Conservation (phyloP, 2,888 invertebrate genomes). For the Tinea trinotella region DNA sequence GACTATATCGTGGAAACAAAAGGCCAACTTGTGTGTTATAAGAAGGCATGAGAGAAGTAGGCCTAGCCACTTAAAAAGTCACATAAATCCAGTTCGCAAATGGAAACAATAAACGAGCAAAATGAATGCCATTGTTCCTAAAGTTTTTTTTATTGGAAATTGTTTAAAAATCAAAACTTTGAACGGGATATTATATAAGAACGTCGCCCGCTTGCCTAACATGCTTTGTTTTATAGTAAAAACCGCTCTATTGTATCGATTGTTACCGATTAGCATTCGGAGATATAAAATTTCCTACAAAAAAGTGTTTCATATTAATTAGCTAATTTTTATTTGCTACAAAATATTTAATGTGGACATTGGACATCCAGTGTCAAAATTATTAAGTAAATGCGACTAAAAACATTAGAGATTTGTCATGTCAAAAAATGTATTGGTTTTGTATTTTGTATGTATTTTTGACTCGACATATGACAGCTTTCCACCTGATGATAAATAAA, state of each 20-base stretch:
- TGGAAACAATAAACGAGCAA: constrained; percentile 36
- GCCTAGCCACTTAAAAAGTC: constrained; percentile 51
- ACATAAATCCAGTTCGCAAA: constrained; percentile 58
- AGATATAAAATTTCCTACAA: background rate
- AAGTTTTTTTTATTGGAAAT: constrained; percentile 7
- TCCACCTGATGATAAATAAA: no score
- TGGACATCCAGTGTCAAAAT: no score
- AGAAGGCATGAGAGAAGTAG: constrained; percentile 33
- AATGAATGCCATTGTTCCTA: constrained; percentile 16
- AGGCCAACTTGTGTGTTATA: constrained; percentile 7
- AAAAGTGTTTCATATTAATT: no score
- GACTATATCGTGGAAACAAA: constrained; percentile 9
- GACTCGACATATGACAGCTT: no score
- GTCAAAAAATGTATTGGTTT: no score
- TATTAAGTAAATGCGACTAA: no score
- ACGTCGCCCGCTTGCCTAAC: no score
- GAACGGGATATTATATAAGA: background rate
- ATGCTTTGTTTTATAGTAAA: background rate
- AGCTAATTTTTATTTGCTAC: no score
- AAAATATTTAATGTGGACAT: no score
- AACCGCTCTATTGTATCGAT: background rate
- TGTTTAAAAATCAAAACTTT: background rate
- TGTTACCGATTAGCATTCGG: background rate
- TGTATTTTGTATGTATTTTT: no score
- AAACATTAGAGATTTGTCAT: no score